Evolutionary conservation across 2,797 vertebrate species (phyloP), one percentile per base, ranked within the genome.

Genomic region (Eulemur coronatus): DNA sequence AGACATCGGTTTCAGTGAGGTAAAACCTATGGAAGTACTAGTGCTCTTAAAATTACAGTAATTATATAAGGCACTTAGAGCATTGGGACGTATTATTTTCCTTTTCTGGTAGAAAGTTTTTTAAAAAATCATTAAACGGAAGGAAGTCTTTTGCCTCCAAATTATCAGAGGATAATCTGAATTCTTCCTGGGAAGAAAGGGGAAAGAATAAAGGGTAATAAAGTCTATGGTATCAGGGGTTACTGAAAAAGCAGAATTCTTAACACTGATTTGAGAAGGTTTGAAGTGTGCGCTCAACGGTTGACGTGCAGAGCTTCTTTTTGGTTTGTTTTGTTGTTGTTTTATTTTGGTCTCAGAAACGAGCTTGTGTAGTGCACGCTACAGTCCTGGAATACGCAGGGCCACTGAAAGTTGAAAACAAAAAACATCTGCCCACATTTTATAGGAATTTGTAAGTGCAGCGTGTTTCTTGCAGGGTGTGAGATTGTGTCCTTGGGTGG

Each of bases 1-100:
- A 52, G 97, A 98, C 97, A 97, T 84, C 20, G 95, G 96, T 97
- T 97, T 91, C 97, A 98, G 96, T 89, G 97, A 95, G 35, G 33
- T 38, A 14, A 81, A 89, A 78, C 63, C 30, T 80, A 26, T 9
- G 17, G 48, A 41, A 61, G 43, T n/a, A 41, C 2, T 1, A 15
- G 7, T 1, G 70, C 5, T 84, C 24, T 48, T 94, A 46, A 15
- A 84, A 96, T 97, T 95, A 89, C 61, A 92, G 90, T 96, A 95
- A 97, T 97, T 89, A 96, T 85, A 93, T 94, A 96, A 95, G 96
- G 95, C 89, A 97, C 93, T 52, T 94, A 85, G 93, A 97, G 92
- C 87, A 73, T 94, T 97, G 97, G 91, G 96, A 95, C 98, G 89
- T 61, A 33, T 91, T 70, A 85, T 26, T 73, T 15, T 35, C 50